Evolutionary conservation across 2,113 vertebrate genomes (phyloP).

Genomic region (Lophochroa leadbeateri): DNA sequence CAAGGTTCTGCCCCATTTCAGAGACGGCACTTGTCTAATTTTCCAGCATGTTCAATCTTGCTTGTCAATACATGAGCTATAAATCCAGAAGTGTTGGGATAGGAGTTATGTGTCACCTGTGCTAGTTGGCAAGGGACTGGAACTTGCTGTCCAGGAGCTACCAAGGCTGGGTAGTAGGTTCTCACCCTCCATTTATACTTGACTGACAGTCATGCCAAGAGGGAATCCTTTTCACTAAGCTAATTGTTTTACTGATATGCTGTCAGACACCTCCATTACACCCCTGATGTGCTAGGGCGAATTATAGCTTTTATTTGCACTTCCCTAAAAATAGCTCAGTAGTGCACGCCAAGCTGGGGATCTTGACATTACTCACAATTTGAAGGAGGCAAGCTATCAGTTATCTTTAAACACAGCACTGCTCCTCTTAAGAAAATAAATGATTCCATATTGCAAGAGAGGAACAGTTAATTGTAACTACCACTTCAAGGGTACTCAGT

Average conservation of each 20-base stretch:
- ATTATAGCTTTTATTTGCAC: neutral
- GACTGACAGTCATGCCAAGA: neutral
- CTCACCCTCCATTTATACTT: neutral
- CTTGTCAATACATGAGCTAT: neutral
- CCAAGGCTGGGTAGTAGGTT: neutral
- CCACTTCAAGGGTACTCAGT: neutral
- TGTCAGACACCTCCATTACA: slow-evolving; percentile 33
- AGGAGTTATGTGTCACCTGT: neutral
- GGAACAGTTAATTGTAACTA: neutral
- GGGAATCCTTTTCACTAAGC: slow-evolving; percentile 11
- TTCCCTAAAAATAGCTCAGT: slow-evolving; percentile 8
- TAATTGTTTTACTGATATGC: slow-evolving; percentile 35
- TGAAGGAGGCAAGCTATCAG: neutral
- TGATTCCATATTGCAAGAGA: neutral
- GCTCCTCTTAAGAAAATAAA: neutral
- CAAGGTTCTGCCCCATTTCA: neutral
- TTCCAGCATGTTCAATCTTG: neutral
- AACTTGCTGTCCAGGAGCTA: neutral
- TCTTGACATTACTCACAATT: slow-evolving; percentile 15
- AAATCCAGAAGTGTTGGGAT: neutral
- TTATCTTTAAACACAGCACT: neutral
- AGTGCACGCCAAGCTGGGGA: neutral
- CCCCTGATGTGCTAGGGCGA: slow-evolving; percentile 17
- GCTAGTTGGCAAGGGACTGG: neutral
- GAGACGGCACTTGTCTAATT: neutral